These are phyloP conservation scores for Dastarcus helophoroides DNA, from an alignment of 2,888 invertebrate genomes.

Conservation along the genomic window DNA sequence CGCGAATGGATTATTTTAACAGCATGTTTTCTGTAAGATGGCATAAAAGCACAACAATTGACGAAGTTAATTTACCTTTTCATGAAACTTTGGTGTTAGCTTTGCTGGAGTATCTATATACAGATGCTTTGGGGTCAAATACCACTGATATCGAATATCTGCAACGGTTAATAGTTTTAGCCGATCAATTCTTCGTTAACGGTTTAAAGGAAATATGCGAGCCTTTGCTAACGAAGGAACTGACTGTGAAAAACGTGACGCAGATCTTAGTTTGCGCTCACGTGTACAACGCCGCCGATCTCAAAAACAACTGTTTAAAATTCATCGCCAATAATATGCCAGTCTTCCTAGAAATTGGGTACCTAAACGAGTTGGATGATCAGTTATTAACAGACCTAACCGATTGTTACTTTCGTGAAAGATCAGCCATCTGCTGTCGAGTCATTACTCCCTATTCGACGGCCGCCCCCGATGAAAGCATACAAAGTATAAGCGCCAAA, in stretches of 20 bases:
- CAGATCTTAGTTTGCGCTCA: slow-evolving; percentile 66
- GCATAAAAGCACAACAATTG: slow-evolving; percentile 37
- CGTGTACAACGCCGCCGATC: slow-evolving; percentile 61
- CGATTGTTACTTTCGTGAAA: slow-evolving; percentile 52
- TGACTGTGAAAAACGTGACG: slow-evolving; percentile 60
- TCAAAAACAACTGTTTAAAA: slow-evolving; percentile 63
- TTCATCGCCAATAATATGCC: slow-evolving; percentile 67
- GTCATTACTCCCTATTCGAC: slow-evolving; percentile 58
- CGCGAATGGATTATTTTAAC: slow-evolving; percentile 74
- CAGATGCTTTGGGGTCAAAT: slow-evolving; percentile 50
- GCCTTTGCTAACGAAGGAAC: slow-evolving; percentile 48
- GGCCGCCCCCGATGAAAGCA: slow-evolving; percentile 48
- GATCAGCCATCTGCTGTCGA: slow-evolving; percentile 48
- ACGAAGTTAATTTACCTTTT: slow-evolving; percentile 45
- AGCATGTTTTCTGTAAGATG: slow-evolving; percentile 74
- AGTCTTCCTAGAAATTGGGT: slow-evolving; percentile 55
- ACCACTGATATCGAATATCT: slow-evolving; percentile 55
- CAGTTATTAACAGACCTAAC: slow-evolving; percentile 52
- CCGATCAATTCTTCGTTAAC: slow-evolving; percentile 68
- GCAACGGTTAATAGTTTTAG: slow-evolving; percentile 62
- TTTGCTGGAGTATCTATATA: slow-evolving; percentile 66
- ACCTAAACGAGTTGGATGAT: slow-evolving; percentile 52
- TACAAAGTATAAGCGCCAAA: slow-evolving; percentile 36
- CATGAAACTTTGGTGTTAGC: slow-evolving; percentile 49
- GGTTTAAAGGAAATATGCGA: slow-evolving; percentile 62